A percentile compares a stretch with the other conserved stretches of the same genome.
These are phyloP conservation scores for Entelurus aequoreus DNA, from an alignment of 2,113 vertebrate species.

Conservation along the genomic window DNA sequence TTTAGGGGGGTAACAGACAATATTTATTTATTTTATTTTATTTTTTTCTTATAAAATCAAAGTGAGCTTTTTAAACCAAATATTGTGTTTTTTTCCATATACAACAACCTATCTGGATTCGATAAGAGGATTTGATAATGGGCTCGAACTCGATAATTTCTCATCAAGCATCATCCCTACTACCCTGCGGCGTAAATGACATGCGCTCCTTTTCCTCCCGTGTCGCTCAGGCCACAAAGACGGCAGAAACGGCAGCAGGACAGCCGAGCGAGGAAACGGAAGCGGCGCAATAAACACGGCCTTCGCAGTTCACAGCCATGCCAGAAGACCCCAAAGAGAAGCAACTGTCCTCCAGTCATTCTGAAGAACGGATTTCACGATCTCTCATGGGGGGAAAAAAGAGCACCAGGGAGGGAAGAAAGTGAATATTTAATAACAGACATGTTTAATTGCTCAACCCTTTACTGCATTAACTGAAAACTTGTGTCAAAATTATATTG, in stretches of 20 bases:
- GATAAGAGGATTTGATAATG: no score
- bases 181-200: no score
- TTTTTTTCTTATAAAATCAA: no score
- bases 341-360: conserved; percentile 22
- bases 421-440: conserved; percentile 11
- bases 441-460: conserved; percentile 25
- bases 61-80: no score
- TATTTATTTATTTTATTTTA: no score
- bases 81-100: no score
- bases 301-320: conserved; percentile 25
- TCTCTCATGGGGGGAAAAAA: conserved; percentile 18
- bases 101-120: no score
- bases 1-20: no score
- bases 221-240: conserved; percentile 83
- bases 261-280: conserved; percentile 80
- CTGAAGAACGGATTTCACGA: conserved; percentile 21
- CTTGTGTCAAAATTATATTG: not conserved
- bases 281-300: conserved; percentile 76
- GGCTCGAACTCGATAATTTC: no score
- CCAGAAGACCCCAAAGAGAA: conserved; percentile 51
- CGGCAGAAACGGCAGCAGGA: conserved; percentile 85
- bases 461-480: conserved; percentile 38
- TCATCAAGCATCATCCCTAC: no score
- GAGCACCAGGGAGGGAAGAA: conserved; percentile 4
- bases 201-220: not conserved